Base-by-base conservation (phyloP, 2,797 vertebrate genomes). In the Girardinus metallicus region DNA sequence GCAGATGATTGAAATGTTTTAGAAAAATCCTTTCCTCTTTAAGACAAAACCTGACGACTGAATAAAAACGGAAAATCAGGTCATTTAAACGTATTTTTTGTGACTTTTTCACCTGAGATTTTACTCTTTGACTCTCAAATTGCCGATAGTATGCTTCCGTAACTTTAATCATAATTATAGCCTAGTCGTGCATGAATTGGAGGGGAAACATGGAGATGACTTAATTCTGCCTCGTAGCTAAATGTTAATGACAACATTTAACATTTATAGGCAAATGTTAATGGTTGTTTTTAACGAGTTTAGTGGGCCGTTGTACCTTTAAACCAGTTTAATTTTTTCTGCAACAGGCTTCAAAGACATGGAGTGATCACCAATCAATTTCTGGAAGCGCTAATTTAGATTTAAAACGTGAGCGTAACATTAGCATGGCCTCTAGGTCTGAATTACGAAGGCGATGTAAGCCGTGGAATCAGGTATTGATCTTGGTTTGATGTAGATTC, bases 231-330 rank as follows among this genome's bases (percentile, higher is more conserved):
- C 82, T 84, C 82, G 23, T 62, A 76, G 82, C 51, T 82, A 91
- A 91, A 93, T 91, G 89, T 91, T 92, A 93, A 94, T 86, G 88
- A 86, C 73, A 79, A 76, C 79, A 81, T 90, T 91, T 93, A 93
- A 92, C 91, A 92, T 92, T 94, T 85, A 87, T 81, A 85, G 84
- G 78, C 71, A 94, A 93, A 92, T 92, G 93, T 94, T 92, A 93
- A 92, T 88, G 78, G 74, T 44, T 21, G 86, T 81, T 87, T 91
- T 92, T 92, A 91, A 89, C 89, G 90, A 88, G 82, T 79, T 87
- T 87, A 84, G 73, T n/a, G 41, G 86, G 77, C 88, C 81, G 85
- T 90, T 92, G 88, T 82, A 83, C 80, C 86, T 90, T 88, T 85
- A 49, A 80, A 72, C 51, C 75, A 31, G 60, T 82, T 80, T 86